Base-by-base conservation (phyloP, 2,888 invertebrate genomes). In the Harpalus rubripes region DNA sequence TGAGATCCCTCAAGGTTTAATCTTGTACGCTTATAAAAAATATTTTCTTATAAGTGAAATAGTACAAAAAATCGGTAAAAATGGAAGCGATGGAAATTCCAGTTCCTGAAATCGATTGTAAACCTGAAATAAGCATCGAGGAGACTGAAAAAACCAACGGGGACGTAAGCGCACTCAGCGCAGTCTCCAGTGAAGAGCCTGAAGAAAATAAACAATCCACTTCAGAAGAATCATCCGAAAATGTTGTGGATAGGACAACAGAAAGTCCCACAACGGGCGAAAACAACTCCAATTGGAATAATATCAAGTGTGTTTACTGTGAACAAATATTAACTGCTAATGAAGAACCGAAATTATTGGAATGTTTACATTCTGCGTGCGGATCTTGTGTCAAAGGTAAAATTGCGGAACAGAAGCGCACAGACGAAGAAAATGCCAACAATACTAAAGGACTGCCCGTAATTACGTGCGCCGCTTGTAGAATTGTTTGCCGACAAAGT, bases 291-390 rank as follows among this genome's bases (percentile, higher is more conserved):
- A 91, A 61, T 7, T 76, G 59, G 18, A 83, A 32, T 39, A 52
- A 65, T 61, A 68, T 90, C 85, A 91, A 91, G 87, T 91, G 91
- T 87, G 89, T 91, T 68, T 91, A 91, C 88, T 91, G 91, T 88
- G 91, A 91, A 83, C 92, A 92, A 88, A 88, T 91, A 63, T 91
- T 95, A 78, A 92, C 92, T 59, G 90, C 92, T 56, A 92, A 91
- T 59, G 94, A 95, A 89, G 92, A 93, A 72, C 96, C 97, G 52
- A 97, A 96, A 92, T 93, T 98, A 86, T 92, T 98, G 89, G 97
- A 97, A 91, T 98, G 98, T 90, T 93, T 98, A 87, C 98, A 98
- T 91, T 96, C 97, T 81, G 95, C 96, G 85, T 98, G 98, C 90
- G 93, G 94, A 84, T 92, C 94, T 86, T 97, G 97, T 91, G 92